Base-by-base conservation (phyloP, 2,888 invertebrate species). In the Yponomeuta plumbellus region DNA sequence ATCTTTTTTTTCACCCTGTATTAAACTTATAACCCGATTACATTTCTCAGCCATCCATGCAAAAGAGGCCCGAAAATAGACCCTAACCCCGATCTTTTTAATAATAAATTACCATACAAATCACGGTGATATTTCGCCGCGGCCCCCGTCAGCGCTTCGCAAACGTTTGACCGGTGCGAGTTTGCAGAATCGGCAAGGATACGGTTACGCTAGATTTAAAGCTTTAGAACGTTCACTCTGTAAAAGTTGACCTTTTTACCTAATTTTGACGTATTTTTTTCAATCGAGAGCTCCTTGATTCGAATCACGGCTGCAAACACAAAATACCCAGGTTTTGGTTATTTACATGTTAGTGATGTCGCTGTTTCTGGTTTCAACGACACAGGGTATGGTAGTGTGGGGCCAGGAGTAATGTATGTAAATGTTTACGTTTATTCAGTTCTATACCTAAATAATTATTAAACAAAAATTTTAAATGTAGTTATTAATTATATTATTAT, bases 81-180 rank as follows among this genome's bases (percentile, higher is more conserved):
- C 59, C 59, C 21, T 22, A 59, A 59, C 59, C 23, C 13, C 21
- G 59, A 59, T 23, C 59, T 22, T 59, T 59, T 59, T 22, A 22
- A 59, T 59, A 59, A 59, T 23, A 20, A 23, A 21, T 59, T 59
- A 59, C 59, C 59, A 59, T 59, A 59, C 59, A 59, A 59, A 59
- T 59, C 22, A 59, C 59, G 22, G 22, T 11, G 23, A 59, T 59
- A 59, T 22, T 23, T 59, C 21, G 17, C 23, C 59, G 23, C n/a
- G 11, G 22, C 4, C 22, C 59, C 23, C n/a, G 22, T 59, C 59
- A 59, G 59, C 59, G 59, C 22, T 59, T 59, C 22, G 23, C 23
- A 59, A 59, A 59, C 22, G 11, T 17, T 59, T 23, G 59, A 59
- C 59, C 59, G 21, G 13, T 23, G 23, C 23, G 11, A 22, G 10